Evolutionary conservation across 1,140 invertebrate genomes (phyloP).

Genomic region (Eriocheir sinensis): DNA sequence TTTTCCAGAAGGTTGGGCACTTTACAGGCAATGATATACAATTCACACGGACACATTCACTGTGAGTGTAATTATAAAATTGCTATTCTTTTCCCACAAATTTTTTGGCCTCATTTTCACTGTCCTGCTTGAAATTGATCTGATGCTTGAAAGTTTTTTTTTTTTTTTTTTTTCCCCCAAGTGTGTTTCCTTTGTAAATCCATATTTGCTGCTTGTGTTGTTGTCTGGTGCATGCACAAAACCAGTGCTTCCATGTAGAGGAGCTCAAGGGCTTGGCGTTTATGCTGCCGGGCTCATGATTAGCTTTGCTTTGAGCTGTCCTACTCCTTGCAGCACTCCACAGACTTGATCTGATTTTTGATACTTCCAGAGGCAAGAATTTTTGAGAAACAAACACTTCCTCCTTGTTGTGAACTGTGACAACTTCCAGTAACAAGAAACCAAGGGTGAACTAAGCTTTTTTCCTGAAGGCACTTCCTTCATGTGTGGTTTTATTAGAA

Average conservation of each 20-base stretch:
- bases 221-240: slow-evolving; percentile 13
- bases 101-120: not conserved
- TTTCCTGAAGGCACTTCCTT: not conserved
- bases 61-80: not conserved
- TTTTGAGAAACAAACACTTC: too few relatives aligned
- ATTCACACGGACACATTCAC: not conserved
- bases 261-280: not conserved
- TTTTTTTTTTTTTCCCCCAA: not conserved
- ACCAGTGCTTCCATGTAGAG: slow-evolving; percentile 22
- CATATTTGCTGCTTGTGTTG: not conserved
- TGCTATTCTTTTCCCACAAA: not conserved
- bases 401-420: too few relatives aligned
- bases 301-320: slow-evolving; percentile 9
- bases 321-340: not conserved
- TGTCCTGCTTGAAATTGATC: not conserved
- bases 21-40: not conserved
- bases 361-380: slow-evolving; percentile 24
- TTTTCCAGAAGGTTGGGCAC: not conserved
- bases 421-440: slow-evolving; percentile 7
- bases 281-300: not conserved
- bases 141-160: not conserved
- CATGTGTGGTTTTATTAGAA: not conserved
- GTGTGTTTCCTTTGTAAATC: slow-evolving; percentile 5
- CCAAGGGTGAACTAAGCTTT: not conserved
- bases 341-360: not conserved